These are phyloP conservation scores for Etia nguti DNA, from an alignment of 2,113 vertebrate genomes.

Conservation along the genomic window DNA sequence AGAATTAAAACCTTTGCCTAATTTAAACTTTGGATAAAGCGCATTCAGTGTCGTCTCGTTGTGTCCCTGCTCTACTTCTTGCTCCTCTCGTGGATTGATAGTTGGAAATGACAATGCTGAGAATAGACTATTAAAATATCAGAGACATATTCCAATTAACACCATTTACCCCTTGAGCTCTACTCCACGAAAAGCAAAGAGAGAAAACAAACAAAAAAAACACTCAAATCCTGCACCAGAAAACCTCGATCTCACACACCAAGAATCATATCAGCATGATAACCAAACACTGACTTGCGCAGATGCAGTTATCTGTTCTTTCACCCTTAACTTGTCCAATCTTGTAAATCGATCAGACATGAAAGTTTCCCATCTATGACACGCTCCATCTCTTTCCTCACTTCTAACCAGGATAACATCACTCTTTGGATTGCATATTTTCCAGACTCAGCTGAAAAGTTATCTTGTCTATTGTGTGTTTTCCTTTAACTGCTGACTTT, in stretches of 20 bases:
- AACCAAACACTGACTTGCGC: background rate
- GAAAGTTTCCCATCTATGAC: background rate
- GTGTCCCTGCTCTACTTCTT: fast-evolving
- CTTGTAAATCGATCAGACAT: background rate
- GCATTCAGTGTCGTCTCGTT: background rate
- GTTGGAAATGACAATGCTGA: background rate
- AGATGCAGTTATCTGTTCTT: background rate
- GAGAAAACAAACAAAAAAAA: background rate
- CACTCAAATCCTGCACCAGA: background rate
- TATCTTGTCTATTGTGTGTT: background rate
- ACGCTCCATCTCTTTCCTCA: background rate
- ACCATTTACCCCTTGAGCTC: background rate
- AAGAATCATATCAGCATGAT: background rate
- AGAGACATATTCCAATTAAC: background rate
- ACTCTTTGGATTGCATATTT: background rate
- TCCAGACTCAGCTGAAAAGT: background rate
- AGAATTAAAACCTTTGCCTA: background rate
- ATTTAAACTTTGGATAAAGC: background rate
- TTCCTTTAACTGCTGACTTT: background rate
- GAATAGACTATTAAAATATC: background rate
- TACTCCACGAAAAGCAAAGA: background rate
- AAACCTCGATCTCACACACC: background rate
- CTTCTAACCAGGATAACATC: background rate
- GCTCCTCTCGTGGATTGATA: background rate
- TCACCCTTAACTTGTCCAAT: background rate